Conservation (phyloP, 1,140 invertebrate species). For the Bilobella aurantiaca region DNA sequence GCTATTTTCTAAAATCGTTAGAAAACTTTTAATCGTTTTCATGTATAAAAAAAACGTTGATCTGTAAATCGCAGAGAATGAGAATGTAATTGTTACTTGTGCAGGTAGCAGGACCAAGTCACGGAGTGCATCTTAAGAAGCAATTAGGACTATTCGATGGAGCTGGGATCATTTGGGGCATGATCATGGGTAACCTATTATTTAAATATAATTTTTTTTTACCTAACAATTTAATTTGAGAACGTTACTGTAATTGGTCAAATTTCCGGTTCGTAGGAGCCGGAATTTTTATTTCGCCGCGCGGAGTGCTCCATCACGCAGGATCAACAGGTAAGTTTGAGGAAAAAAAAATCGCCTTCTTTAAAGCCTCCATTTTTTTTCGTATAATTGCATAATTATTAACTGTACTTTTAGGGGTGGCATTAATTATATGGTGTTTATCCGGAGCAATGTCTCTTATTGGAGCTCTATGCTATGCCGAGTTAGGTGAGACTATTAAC, state of each 20-base stretch:
- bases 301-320: constrained; percentile 77
- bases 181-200: constrained; percentile 86
- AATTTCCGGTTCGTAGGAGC: background rate
- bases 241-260: no score
- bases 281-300: constrained; percentile 74
- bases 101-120: background rate
- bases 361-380: background rate
- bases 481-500: constrained; percentile 65
- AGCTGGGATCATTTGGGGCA: constrained; percentile 73
- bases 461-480: constrained; percentile 84
- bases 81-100: no score
- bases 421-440: constrained; percentile 73
- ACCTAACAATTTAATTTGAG: background rate
- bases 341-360: background rate
- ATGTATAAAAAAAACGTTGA: no score
- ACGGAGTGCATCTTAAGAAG: constrained; percentile 51
- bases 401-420: constrained; percentile 56
- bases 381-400: background rate
- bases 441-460: constrained; percentile 78
- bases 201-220: background rate
- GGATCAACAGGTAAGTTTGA: constrained; percentile 56
- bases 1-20: no score
- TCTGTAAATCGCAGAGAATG: no score
- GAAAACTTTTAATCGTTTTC: no score
- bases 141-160: constrained; percentile 72